Percentiles rank a stretch among this genome's conserved stretches.
These are phyloP conservation scores for Cynodonichthys magdalenae DNA, from an alignment of 2,797 vertebrate genomes.

Conservation along the genomic window DNA sequence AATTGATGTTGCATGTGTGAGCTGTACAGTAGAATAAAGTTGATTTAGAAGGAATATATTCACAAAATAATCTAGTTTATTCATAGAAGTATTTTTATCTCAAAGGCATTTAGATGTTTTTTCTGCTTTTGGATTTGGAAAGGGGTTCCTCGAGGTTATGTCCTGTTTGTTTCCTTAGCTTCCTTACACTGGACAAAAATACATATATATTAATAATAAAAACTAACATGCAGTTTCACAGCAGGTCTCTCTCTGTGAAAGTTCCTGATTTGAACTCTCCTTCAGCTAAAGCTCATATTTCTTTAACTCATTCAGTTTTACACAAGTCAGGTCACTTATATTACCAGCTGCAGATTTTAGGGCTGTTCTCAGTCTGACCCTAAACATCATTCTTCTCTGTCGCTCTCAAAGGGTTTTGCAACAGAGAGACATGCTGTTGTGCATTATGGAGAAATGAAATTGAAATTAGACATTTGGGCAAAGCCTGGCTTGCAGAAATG, in stretches of 20 bases:
- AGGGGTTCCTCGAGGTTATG: conserved; percentile 7
- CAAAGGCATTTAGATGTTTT: neutral
- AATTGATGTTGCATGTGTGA: neutral
- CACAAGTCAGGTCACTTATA: conserved; percentile 33
- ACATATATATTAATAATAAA: too few relatives aligned
- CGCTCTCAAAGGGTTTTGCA: conserved; percentile 27
- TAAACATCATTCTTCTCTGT: conserved; percentile 26
- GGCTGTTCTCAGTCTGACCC: conserved; percentile 24
- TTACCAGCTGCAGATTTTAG: conserved; percentile 39
- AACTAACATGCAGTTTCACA: too few relatives aligned
- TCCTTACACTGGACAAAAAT: conserved; percentile 4
- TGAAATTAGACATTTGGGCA: conserved; percentile 56
- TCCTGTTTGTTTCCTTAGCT: conserved; percentile 8
- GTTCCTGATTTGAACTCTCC: too few relatives aligned
- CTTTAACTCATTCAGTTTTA: conserved; percentile 25
- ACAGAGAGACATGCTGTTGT: conserved; percentile 53
- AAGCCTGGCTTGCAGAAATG: conserved; percentile 47
- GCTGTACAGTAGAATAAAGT: neutral
- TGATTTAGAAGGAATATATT: neutral
- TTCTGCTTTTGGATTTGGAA: conserved; percentile 10
- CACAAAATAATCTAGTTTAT: neutral
- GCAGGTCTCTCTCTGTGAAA: too few relatives aligned
- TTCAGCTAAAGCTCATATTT: neutral
- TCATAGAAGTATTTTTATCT: neutral
- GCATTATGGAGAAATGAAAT: conserved; percentile 57